Base-by-base conservation (phyloP, 2,113 vertebrate genomes). In the Thalassarche chlororhynchos region DNA sequence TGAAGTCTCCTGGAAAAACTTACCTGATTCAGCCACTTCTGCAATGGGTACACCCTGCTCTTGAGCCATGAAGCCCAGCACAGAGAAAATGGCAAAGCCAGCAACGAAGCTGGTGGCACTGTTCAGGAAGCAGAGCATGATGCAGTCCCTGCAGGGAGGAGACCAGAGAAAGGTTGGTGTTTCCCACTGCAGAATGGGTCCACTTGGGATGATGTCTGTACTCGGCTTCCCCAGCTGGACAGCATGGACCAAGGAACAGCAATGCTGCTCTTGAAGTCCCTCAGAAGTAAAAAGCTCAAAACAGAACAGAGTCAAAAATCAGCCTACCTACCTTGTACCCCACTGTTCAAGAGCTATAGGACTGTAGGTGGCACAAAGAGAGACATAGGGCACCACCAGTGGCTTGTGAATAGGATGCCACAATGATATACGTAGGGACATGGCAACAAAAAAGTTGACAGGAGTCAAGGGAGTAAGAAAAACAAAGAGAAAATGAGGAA, bases 81-180 rank as follows among this genome's bases (percentile, higher is more conserved):
- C 97, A 7, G 99, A 99, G 96, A 99, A 99, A 71, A 99, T 99
- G 49, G 98, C 98, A 42, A 99, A 99, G 13, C 99, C 99, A 20
- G 99, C 99, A 75, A 99, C 93, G 28, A 99, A 99, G 88, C 99
- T 99, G 79, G 99, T 99, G 82, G 91, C 98, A 18, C 98, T 99
- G 97, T 99, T 99, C 66, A 99, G 95, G 81, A 98, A 97, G 92
- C 99, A 99, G 14, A 99, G 98, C 19, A 97, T 97, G 51, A 99
- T 77, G 92, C 99, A 99, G 91, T 99, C 99, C 97, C 99, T 99
- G 86, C 72, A 92, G 77, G 42, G 19, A 49, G 12, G 28, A 95
- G 74, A 76, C 12, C 58, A 79, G 42, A 91, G 55, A 94, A 26
- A 95, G 74, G 83, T n/a, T 4, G 1, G 9, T 52, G 32, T 90